Base-by-base conservation (phyloP, 2,797 vertebrate genomes). In the Morelia viridis region DNA sequence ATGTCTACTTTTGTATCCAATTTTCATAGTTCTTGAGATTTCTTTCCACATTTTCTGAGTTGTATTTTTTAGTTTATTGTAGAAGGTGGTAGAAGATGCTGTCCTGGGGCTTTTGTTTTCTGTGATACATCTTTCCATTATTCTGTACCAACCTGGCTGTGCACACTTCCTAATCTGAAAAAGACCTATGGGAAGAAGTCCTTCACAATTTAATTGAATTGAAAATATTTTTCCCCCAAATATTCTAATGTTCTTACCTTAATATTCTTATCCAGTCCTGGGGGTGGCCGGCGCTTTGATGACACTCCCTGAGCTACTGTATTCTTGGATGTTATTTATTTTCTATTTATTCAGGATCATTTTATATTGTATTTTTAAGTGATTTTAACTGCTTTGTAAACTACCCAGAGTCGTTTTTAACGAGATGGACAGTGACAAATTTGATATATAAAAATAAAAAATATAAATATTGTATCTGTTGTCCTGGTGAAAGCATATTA, bases 221-320 rank as follows among this genome's bases (percentile, higher is more conserved):
- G 41, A 41, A 41, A 41, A 41, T 41, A 41, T 41, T 0, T 13
- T 0, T 0, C 0, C 17, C 17, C 0, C 0, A 35, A 76, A 41
- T 76, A 22, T 76, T 76, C 31, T 5, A 76, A 4, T 76, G 41
- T 41, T 41, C 41, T 41, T 41, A 41, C 41, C 41, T 3, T 41
- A 41, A 41, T 41, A 41, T 41, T 41, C 41, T 3, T 41, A 41
- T 3, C 41, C 41, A 41, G 41, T 41, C 41, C 41, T 41, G 41
- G 41, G 41, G 41, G 41, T 41, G 41, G 41, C 41, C 41, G 41
- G 41, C 41, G 41, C 41, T 41, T 41, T 41, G 41, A 41, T 41
- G 41, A 3, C 41, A 41, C 41, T 41, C 41, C 41, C 41, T 41
- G 41, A 41, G 41, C 41, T 41, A 41, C 41, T 3, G 41, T 41